Conservation (phyloP, 2,888 invertebrate species). For the Platerodrilus igneus region DNA sequence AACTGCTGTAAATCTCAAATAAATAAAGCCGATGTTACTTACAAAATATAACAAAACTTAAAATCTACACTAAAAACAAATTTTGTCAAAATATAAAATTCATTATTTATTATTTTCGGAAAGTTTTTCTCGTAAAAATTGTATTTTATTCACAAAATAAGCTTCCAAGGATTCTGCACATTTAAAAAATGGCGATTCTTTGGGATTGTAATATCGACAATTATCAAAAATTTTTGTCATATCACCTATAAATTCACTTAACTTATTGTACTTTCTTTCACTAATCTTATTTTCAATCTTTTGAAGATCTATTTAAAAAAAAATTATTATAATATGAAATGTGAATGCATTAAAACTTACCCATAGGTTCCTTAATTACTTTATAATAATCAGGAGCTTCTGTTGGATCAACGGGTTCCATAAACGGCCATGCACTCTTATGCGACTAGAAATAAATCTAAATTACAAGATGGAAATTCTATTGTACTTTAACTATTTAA, state of each 20-base stretch:
- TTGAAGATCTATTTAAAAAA: constrained; percentile 71
- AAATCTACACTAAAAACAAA: constrained; percentile 15
- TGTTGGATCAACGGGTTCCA: constrained; percentile 93
- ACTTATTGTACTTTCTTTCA: constrained; percentile 74
- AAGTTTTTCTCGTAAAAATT: constrained; percentile 79
- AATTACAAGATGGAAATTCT: constrained; percentile 12
- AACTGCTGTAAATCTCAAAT: constrained; percentile 17
- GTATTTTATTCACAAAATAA: constrained; percentile 92
- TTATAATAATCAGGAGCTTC: constrained; percentile 97
- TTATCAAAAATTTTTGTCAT: constrained; percentile 99
- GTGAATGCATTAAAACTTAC: constrained; percentile 53
- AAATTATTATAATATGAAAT: constrained; percentile 9
- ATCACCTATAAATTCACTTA: constrained; percentile 95
- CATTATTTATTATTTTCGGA: constrained; percentile 52
- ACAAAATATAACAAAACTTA: constrained; percentile 10
- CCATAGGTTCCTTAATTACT: constrained; percentile 94
- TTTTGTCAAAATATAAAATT: constrained; percentile 17
- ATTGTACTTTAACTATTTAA: neutral
- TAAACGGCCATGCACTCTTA: constrained; percentile 97
- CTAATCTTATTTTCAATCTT: constrained; percentile 86
- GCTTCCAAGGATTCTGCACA: constrained; percentile 94
- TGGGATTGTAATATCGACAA: constrained; percentile 95
- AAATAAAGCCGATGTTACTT: constrained; percentile 15
- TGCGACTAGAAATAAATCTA: constrained; percentile 60
- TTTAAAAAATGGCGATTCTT: constrained; percentile 92